These are phyloP conservation scores for Pristiophorus japonicus DNA, from an alignment of 2,113 vertebrate species.

Conservation along the genomic window DNA sequence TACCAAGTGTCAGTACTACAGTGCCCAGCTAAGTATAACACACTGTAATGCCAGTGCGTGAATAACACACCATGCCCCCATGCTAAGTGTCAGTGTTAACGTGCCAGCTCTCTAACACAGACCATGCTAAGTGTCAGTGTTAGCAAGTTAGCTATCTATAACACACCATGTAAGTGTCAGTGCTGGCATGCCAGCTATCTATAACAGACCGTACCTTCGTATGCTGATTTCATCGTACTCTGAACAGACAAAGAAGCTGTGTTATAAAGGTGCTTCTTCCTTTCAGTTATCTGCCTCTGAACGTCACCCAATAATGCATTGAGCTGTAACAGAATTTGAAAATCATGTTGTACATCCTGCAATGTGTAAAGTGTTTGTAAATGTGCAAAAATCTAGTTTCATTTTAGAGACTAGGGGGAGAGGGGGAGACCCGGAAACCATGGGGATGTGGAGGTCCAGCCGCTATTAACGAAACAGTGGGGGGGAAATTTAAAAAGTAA, in stretches of 20 bases:
- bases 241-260: neutral
- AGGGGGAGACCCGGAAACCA: too few relatives aligned
- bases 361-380: too few relatives aligned
- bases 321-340: neutral
- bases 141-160: neutral
- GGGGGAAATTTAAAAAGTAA: too few relatives aligned
- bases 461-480: too few relatives aligned
- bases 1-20: too few relatives aligned
- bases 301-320: neutral
- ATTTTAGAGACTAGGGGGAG: too few relatives aligned
- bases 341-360: neutral
- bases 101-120: neutral
- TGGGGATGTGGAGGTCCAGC: too few relatives aligned
- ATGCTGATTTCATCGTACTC: neutral
- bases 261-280: neutral
- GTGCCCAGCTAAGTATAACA: too few relatives aligned
- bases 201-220: neutral
- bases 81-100: neutral
- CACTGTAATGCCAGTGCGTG: too few relatives aligned
- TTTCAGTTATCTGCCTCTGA: neutral
- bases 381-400: too few relatives aligned
- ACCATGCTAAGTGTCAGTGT: neutral
- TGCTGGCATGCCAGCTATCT: neutral
- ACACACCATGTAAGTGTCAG: neutral
- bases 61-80: neutral